Evolutionary conservation across 2,888 invertebrate genomes (phyloP), one percentile per base, ranked within the genome.

Genomic region (Idaea dimidiata): DNA sequence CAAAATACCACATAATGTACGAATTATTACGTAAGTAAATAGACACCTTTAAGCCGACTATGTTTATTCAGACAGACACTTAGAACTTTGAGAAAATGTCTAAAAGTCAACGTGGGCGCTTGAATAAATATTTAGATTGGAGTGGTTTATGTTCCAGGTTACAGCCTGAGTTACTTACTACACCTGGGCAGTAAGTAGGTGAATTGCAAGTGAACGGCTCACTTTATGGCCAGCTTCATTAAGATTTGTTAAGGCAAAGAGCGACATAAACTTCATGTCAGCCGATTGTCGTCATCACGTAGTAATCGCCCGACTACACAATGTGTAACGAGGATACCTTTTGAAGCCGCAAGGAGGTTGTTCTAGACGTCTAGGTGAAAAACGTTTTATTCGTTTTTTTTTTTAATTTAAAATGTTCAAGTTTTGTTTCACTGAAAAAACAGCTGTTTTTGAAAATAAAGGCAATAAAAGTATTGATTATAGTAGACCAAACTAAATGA

Each of bases 21-120:
- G 10, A 43, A 8, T 10, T 43, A 43, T 43, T 43, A 43, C 43
- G 43, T 43, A 43, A 43, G 10, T 43, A 43, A 10, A 5, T 43
- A 43, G 5, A 43, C 10, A 43, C 43, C 10, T 62, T 61, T 59
- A 62, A 69, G 60, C 59, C 60, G 62, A 66, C 62, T 62, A 67
- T 77, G 70, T 80, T 78, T 76, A 67, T 66, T 61, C 68, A 70
- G 71, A 66, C 71, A 66, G 72, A 63, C 71, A 71, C 68, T 69
- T 66, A 62, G 53, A 64, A 62, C 71, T 73, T 71, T 76, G 77
- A 78, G 76, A 77, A 80, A 80, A 81, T 73, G 79, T 64, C 65
- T 60, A 57, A 72, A 78, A 77, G 78, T 76, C 14, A 43, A 43
- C 43, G 75, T 74, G 74, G 73, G 67, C 60, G 70, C 66, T 65